Evolutionary conservation across 2,888 invertebrate species (phyloP).

Genomic region (Malthinus flaveolus): DNA sequence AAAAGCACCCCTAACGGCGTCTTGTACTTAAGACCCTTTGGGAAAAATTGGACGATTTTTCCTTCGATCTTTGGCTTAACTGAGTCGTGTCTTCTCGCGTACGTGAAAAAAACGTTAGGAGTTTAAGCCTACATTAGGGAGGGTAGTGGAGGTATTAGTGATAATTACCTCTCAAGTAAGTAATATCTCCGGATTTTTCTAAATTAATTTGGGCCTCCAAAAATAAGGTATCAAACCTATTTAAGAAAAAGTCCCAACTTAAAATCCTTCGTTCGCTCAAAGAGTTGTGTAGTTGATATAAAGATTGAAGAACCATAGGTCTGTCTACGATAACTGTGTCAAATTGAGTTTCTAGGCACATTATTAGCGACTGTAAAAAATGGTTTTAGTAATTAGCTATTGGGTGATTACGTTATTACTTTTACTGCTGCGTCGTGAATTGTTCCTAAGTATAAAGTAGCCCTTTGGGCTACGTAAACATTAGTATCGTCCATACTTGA

Average conservation of each 20-base stretch:
- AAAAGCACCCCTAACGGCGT: no score
- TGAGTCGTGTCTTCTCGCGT: no score
- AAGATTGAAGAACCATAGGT: conserved; percentile 92
- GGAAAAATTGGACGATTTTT: no score
- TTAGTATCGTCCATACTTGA: conserved; percentile 95
- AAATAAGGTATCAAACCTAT: conserved; percentile 92
- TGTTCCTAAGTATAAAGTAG: conserved; percentile 90
- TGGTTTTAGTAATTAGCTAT: conserved; percentile 3
- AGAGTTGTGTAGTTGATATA: conserved; percentile 93
- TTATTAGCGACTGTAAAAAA: conserved; percentile 72
- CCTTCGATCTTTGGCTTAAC: no score
- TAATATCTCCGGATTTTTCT: conserved; percentile 82
- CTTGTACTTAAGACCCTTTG: no score
- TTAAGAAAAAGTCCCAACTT: conserved; percentile 97
- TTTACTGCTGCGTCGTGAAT: conserved; percentile 87
- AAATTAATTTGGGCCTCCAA: conserved; percentile 93
- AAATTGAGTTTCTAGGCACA: conserved; percentile 97
- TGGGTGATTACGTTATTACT: conserved; percentile 55
- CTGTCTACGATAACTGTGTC: conserved; percentile 96
- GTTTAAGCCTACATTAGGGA: no score
- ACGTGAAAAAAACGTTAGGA: no score
- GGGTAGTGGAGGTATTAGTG: no score
- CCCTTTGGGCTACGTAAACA: conserved; percentile 92
- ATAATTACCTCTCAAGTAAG: conserved; percentile 78
- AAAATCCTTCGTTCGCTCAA: conserved; percentile 88